Base-by-base conservation (phyloP, 2,797 vertebrate species). In the Helicolenus hilgendorfi region DNA sequence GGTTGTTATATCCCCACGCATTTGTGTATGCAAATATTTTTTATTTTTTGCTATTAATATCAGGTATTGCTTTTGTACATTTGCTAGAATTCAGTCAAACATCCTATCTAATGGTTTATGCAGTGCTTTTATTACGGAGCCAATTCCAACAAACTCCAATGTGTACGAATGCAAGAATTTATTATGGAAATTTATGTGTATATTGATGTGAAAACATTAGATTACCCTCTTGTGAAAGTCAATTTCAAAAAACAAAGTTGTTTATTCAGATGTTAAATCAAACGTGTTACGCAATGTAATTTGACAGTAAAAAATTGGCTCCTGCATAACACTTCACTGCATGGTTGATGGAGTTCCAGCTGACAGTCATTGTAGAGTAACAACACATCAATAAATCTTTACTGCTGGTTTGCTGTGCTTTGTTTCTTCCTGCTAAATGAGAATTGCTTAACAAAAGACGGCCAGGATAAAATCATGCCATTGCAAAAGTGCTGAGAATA, bases 31-130 rank as follows among this genome's bases (percentile, higher is more conserved):
- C 27, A 89, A 85, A 67, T 65, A 63, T 15, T 2, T 14, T 71
- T 55, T 41, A 36, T 41, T 87, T 85, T 81, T 86, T 83, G 77
- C 74, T 67, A 63, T 74, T 77, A 73, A 88, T 65, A 77, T 79
- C 33, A 72, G 13, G 72, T 93, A 96, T 95, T 96, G 94, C 91
- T 93, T 93, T 94, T 93, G 70, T 87, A 92, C 89, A 89, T 82
- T 78, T 86, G 26, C 67, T 81, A 45, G 77, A 90, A 38, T 79
- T 83, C 68, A 87, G 59, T 81, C 24, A 84, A 59, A 79, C 79
- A 62, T 84, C 55, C 35, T 35, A 22, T 67, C 15, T 9, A 62
- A n/a, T 6, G 11, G 20, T 86, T 70, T 73, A 63, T 84, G 85
- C 31, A 27, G 71, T 31, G 62, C 31, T 69, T 81, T 83, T 59